phyloP scores from a whole-genome alignment of 2,113 vertebrate genomes.

The Aegithalos caudatus region DNA sequence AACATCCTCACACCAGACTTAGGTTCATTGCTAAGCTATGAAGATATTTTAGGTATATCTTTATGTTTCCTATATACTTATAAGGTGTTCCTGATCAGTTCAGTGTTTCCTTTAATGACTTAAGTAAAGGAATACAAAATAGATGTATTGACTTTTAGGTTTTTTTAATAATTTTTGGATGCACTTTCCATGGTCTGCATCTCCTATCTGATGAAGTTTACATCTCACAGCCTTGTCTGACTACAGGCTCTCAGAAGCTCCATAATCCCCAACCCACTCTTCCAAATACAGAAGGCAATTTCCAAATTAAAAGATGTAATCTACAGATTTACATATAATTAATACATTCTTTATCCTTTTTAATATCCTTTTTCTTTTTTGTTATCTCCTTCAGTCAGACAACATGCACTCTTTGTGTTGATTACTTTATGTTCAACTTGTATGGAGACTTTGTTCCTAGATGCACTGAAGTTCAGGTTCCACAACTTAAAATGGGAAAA shows the following conservation, averaged over 20 bases:
- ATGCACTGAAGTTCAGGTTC: neutral
- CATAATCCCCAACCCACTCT: neutral
- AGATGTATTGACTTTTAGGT: neutral
- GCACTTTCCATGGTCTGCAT: neutral
- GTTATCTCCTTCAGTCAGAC: neutral
- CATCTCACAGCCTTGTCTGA: neutral
- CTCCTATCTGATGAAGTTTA: neutral
- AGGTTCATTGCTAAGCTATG: neutral
- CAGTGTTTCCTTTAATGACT: neutral
- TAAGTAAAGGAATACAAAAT: neutral
- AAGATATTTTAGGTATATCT: neutral
- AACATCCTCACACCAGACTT: neutral
- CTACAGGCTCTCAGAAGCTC: neutral
- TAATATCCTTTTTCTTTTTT: neutral
- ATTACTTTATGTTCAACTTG: neutral
- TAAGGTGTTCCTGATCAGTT: neutral
- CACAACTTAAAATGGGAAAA: neutral
- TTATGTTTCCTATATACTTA: neutral
- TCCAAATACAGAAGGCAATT: neutral
- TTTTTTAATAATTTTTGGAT: neutral
- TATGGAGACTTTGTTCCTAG: neutral
- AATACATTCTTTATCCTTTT: neutral
- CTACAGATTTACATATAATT: neutral
- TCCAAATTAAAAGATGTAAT: neutral
- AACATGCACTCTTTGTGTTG: neutral